phyloP scores from a whole-genome alignment of 2,888 invertebrate species.

The Synergus umbraculus region DNA sequence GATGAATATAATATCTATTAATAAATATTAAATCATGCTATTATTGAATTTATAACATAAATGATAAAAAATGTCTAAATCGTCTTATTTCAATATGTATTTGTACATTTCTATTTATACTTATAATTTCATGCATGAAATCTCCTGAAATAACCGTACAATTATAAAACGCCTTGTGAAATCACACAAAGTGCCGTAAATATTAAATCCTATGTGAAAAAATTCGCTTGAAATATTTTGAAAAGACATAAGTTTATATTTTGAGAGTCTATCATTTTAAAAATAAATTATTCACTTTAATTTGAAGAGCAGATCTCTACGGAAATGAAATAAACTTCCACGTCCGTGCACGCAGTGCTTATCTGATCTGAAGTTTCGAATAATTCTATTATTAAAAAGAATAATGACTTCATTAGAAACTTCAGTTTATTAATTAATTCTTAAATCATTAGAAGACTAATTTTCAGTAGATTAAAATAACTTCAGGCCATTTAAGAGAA shows the following conservation, averaged over 20 bases:
- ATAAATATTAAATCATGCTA: neutral
- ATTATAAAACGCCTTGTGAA: neutral
- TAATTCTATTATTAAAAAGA: neutral
- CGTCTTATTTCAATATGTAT: neutral
- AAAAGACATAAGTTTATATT: too few relatives aligned
- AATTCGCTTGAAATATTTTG: too few relatives aligned
- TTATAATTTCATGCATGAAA: slow-evolving; percentile 15
- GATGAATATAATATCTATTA: neutral
- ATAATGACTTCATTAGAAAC: neutral
- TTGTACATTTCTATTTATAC: slow-evolving; percentile 4
- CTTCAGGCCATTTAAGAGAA: neutral
- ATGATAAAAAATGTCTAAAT: neutral
- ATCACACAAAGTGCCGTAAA: neutral
- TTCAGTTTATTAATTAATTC: neutral
- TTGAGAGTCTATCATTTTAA: neutral
- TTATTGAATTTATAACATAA: neutral
- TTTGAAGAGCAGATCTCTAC: neutral
- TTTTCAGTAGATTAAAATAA: neutral
- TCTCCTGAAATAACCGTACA: neutral
- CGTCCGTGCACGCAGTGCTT: neutral
- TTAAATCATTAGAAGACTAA: neutral
- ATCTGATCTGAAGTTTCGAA: neutral
- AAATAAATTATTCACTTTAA: neutral
- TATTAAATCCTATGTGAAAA: neutral
- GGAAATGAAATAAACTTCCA: slow-evolving; percentile 2